Conservation (phyloP, 2,113 vertebrate genomes). For the Grallaria varia region DNA sequence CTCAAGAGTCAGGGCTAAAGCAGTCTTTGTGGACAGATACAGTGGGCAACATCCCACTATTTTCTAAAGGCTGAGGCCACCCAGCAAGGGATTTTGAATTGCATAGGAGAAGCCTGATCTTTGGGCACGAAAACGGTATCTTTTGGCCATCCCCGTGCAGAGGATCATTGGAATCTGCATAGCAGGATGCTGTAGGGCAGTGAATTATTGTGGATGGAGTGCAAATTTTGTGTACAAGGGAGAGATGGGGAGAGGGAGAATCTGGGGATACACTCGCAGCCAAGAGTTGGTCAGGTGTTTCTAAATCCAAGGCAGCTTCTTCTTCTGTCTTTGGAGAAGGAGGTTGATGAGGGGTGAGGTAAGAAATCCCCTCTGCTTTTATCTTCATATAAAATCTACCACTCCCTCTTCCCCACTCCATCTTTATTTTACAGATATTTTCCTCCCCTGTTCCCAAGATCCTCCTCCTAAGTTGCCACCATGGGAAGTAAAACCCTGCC, state of each 20-base stretch:
- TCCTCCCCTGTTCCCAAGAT: conserved; percentile 7
- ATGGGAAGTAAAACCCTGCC: conserved; percentile 98
- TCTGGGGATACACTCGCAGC: fast-evolving
- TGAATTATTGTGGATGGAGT: not conserved
- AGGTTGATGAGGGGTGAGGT: not conserved
- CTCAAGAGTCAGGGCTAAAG: not conserved
- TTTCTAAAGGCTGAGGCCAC: not conserved
- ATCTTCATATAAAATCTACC: not conserved
- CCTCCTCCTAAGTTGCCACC: not conserved
- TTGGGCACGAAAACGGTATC: not conserved
- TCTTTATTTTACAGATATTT: conserved; percentile 56
- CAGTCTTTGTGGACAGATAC: not conserved
- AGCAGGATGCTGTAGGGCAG: not conserved
- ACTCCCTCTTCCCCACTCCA: not conserved
- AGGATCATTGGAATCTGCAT: fast-evolving
- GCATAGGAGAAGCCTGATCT: not conserved
- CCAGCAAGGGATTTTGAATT: not conserved
- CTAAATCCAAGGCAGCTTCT: not conserved
- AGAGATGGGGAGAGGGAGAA: not conserved
- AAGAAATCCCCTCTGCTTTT: not conserved
- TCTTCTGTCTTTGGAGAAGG: not conserved
- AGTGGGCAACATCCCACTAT: not conserved
- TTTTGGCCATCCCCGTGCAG: fast-evolving
- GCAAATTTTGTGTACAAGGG: fast-evolving
- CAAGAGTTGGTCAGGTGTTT: not conserved